A percentile compares a stretch with the other conserved stretches of the same genome.
Evolutionary conservation across 2,888 invertebrate genomes (phyloP).

Genomic region (Epirrhoe alternata): DNA sequence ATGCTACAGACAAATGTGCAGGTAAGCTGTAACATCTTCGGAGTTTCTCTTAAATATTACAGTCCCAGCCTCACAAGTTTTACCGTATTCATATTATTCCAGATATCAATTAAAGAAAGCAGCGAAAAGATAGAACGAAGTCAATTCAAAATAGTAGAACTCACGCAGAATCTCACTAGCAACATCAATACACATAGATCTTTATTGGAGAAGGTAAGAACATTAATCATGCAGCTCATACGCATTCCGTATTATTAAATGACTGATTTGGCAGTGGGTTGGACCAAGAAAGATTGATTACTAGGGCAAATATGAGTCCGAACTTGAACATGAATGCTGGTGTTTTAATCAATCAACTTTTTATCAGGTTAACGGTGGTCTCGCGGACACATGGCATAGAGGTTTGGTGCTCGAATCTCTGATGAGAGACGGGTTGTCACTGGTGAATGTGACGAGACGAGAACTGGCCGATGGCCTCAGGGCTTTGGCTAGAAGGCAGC

Average conservation of each 20-base stretch:
- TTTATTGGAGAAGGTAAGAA: slow-evolving; percentile 75
- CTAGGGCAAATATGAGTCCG: slow-evolving; percentile 24
- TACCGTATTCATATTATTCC: slow-evolving; percentile 49
- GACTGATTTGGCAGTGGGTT: slow-evolving; percentile 44
- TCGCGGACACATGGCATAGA: slow-evolving; percentile 86
- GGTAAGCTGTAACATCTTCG: slow-evolving; percentile 48
- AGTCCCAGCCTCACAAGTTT: not conserved
- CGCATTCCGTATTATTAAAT: slow-evolving; percentile 37
- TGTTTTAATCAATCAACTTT: slow-evolving; percentile 35
- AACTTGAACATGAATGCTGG: slow-evolving; percentile 28
- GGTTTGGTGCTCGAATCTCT: slow-evolving; percentile 76
- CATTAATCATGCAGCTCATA: slow-evolving; percentile 40
- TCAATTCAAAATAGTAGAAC: slow-evolving; percentile 68
- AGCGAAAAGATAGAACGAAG: slow-evolving; percentile 72
- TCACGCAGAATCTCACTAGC: slow-evolving; percentile 72
- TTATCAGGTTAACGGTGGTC: slow-evolving; percentile 86
- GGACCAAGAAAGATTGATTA: slow-evolving; percentile 42
- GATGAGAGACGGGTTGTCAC: slow-evolving; percentile 79
- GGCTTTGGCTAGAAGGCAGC: slow-evolving; percentile 70
- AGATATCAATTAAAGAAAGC: slow-evolving; percentile 77
- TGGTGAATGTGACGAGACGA: slow-evolving; percentile 81
- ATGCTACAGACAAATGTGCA: slow-evolving; percentile 78
- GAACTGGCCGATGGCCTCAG: slow-evolving; percentile 83
- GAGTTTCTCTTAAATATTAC: not conserved
- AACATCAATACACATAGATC: slow-evolving; percentile 69